phyloP scores from a whole-genome alignment of 2,888 invertebrate species.

The Perizoma affinitatum region DNA sequence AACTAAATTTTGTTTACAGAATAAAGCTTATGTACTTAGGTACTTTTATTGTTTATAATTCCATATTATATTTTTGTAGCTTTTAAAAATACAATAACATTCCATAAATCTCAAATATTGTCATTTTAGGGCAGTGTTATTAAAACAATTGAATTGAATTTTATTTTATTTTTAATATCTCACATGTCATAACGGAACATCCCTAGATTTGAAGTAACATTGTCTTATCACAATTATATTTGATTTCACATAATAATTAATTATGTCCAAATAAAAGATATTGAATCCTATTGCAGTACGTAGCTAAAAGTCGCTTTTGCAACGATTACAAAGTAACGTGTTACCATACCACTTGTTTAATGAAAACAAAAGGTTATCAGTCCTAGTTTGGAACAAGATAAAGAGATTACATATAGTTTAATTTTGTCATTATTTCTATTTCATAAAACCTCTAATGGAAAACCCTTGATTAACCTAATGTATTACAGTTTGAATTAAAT shows the following conservation, averaged over 20 bases:
- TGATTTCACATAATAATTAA: too few species aligned
- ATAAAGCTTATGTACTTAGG: not conserved
- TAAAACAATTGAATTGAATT: slow-evolving; percentile 1
- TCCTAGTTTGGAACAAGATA: slow-evolving; percentile 3
- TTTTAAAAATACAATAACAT: slow-evolving; percentile 35
- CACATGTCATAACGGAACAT: too few species aligned
- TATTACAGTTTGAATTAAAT: too few species aligned
- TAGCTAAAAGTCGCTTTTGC: too few species aligned
- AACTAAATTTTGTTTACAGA: slow-evolving; percentile 9
- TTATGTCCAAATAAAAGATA: too few species aligned
- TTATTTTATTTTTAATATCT: not conserved
- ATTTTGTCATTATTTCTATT: not conserved
- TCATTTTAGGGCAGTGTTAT: not conserved
- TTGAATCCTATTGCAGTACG: too few species aligned
- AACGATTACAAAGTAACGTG: too few species aligned
- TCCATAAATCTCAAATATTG: slow-evolving; percentile 24
- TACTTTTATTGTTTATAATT: too few species aligned
- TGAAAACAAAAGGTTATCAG: slow-evolving; percentile 14
- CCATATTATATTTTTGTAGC: slow-evolving; percentile 26
- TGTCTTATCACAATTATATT: too few species aligned
- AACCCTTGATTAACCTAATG: too few species aligned
- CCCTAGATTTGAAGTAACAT: too few species aligned
- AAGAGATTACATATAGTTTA: not conserved
- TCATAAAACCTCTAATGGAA: too few species aligned
- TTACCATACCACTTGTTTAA: not conserved